These are phyloP conservation scores for Lordiphosa clarofinis DNA, from an alignment of 1,140 invertebrate genomes.

Conservation along the genomic window DNA sequence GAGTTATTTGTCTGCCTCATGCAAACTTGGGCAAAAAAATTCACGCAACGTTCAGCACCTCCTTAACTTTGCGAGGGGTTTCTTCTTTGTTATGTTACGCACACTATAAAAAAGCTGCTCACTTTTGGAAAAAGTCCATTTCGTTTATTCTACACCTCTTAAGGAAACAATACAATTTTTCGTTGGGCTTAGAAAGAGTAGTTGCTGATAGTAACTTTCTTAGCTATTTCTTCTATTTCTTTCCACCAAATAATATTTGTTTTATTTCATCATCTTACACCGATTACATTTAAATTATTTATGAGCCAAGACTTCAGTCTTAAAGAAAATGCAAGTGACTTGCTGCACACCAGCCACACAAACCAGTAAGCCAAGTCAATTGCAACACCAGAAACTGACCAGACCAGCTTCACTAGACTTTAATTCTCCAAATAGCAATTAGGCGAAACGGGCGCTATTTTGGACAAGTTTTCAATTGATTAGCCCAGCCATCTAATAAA, in stretches of 20 bases:
- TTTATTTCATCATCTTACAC: slow-evolving; percentile 8
- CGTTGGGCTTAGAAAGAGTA: too few species aligned
- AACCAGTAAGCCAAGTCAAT: slow-evolving; percentile 11
- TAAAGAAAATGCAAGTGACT: slow-evolving; percentile 21
- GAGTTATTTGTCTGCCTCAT: too few species aligned
- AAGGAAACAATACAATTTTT: too few species aligned
- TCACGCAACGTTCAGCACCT: too few species aligned
- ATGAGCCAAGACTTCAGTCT: slow-evolving; percentile 3
- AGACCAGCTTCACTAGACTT: slow-evolving; percentile 3
- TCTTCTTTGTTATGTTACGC: too few species aligned
- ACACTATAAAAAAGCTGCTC: too few species aligned
- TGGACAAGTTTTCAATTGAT: slow-evolving; percentile 21
- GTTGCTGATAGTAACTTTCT: too few species aligned
- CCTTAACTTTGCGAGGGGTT: too few species aligned
- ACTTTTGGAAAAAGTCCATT: too few species aligned
- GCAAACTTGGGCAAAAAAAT: too few species aligned
- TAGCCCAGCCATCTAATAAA: slow-evolving; percentile 9
- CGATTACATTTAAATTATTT: slow-evolving; percentile 14
- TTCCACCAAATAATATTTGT: not conserved
- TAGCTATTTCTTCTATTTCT: too few species aligned
- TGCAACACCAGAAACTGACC: slow-evolving; percentile 14
- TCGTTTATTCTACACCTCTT: too few species aligned
- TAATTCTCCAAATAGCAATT: slow-evolving; percentile 10
- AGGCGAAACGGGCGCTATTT: slow-evolving; percentile 19
- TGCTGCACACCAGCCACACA: slow-evolving; percentile 3